Evolutionary conservation across 2,888 invertebrate species (phyloP), one percentile per base, ranked within the genome.

Genomic region (Orthosia incerta): DNA sequence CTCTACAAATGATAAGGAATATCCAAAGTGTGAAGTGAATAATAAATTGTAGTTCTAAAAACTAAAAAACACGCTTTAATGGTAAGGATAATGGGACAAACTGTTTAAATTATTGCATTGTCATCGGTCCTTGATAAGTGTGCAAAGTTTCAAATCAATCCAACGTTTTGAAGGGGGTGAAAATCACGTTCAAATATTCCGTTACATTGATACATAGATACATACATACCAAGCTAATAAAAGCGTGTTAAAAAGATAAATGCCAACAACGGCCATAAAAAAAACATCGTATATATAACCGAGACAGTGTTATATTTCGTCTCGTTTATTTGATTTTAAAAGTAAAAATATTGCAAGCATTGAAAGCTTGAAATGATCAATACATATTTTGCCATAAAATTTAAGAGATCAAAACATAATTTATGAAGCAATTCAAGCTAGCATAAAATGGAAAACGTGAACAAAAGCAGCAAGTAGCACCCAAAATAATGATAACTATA

Each of bases 401-500:
- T 23, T n/a, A 7, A 50, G n/a, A 18, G 15, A 64, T 55, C 26
- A 51, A 64, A 60, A 60, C 15, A 31, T 45, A 63, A 23, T 65
- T 51, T 3, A 67, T 46, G 20, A 67, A 71, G 56, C 51, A 16
- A 64, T 50, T 16, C n/a, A 75, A 75, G 69, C 69, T 65, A 31
- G 64, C 53, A 62, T 53, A 57, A 50, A 61, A 57, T 62, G 18
- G 0, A 51, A 69, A 62, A 70, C 18, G 45, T 51, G 15, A 60
- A 46, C 13, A 31, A 15, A 55, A 7, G 51, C 12, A 70, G 50
- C 26, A 63, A 61, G 55, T 57, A 57, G 12, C 65, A 65, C 53
- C 64, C 64, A 75, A 75, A 55, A 68, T 68, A 65, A 71, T 61
- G 20, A 65, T 13, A 56, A 57, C n/a, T 65, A 45, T 65, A 72